phyloP scores from a whole-genome alignment of 2,888 invertebrate species.

The Phalera bucephala region DNA sequence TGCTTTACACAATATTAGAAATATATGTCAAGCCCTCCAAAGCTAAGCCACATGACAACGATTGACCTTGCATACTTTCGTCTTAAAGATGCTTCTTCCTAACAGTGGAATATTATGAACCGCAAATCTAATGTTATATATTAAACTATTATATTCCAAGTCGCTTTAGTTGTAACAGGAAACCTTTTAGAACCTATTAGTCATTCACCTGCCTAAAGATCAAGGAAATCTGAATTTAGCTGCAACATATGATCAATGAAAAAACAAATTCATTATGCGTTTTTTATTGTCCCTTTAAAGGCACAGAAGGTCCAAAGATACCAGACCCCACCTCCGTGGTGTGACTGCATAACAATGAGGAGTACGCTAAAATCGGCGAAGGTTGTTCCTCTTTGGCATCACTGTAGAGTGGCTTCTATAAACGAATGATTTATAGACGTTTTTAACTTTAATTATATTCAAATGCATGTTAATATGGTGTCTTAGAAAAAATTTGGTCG shows the following conservation, averaged over 20 bases:
- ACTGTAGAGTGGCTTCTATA: conserved; percentile 7
- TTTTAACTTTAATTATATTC: conserved; percentile 9
- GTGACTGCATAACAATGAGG: conserved; percentile 39
- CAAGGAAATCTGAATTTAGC: conserved; percentile 16
- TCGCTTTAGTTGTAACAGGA: too few relatives aligned
- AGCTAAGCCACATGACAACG: too few relatives aligned
- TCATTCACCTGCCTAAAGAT: conserved; percentile 3
- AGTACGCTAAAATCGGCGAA: conserved; percentile 18
- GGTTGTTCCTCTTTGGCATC: conserved; percentile 8
- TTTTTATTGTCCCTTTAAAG: conserved; percentile 20
- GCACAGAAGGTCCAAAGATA: conserved; percentile 15
- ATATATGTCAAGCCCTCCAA: too few relatives aligned
- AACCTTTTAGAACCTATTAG: neutral
- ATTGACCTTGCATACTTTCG: too few relatives aligned
- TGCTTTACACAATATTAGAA: too few relatives aligned
- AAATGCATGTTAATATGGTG: conserved; percentile 10
- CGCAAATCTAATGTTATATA: too few relatives aligned
- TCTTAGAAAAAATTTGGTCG: neutral
- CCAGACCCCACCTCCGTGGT: conserved; percentile 3
- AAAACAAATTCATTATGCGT: conserved; percentile 8
- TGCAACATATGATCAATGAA: conserved; percentile 8
- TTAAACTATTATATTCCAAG: too few relatives aligned
- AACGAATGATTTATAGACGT: conserved; percentile 28
- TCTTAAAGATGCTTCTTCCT: too few relatives aligned
- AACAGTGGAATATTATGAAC: too few relatives aligned